These are phyloP conservation scores for Pemphredon lugubris DNA, from an alignment of 2,888 invertebrate species.

Conservation along the genomic window DNA sequence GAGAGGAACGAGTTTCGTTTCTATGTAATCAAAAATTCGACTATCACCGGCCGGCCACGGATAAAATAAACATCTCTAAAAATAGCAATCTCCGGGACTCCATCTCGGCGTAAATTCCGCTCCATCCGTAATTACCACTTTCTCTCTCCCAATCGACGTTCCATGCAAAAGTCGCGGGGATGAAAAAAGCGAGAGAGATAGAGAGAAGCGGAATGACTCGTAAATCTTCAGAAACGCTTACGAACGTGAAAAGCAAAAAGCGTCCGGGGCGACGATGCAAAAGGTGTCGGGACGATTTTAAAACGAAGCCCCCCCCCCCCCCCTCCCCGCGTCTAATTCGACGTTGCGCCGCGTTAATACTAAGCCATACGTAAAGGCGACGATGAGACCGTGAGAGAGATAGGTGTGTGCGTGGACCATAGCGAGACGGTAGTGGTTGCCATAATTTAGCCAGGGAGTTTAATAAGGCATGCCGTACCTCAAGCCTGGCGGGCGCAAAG, in stretches of 20 bases:
- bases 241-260: no score
- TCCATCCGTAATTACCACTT: constrained; percentile 20
- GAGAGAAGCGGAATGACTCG: no score
- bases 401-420: constrained; percentile 56
- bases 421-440: constrained; percentile 68
- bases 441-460: constrained; percentile 77
- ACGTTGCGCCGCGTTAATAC: neutral
- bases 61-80: constrained; percentile 8
- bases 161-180: neutral
- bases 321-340: no score
- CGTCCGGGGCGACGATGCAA: no score
- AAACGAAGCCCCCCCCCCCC: neutral
- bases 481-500: constrained; percentile 70
- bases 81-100: constrained; percentile 6
- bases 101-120: constrained; percentile 20
- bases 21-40: no score
- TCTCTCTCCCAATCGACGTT: neutral
- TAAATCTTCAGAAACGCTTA: no score
- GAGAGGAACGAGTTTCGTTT: no score
- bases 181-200: no score
- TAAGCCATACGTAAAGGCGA: constrained; percentile 29
- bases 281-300: neutral
- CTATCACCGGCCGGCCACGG: no score
- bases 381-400: constrained; percentile 37
- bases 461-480: constrained; percentile 77